Evolutionary conservation across 2,113 vertebrate genomes (phyloP).

Genomic region (Anolis carolinensis): DNA sequence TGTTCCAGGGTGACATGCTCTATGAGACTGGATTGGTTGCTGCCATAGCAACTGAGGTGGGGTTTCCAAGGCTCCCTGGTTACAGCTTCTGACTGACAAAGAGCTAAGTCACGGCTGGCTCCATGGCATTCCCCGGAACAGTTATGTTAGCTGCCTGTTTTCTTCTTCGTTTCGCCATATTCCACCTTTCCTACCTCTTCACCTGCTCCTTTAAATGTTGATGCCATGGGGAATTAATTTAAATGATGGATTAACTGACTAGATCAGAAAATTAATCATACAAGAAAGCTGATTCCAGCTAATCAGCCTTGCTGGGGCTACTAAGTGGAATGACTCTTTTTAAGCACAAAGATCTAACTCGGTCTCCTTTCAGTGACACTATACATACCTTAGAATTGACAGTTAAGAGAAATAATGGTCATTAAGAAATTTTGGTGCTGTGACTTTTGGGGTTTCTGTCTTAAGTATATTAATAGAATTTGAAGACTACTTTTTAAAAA

Average conservation of each 20-base stretch:
- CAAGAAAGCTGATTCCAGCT: background rate
- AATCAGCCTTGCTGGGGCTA: background rate
- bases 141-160: background rate
- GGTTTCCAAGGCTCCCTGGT: constrained; percentile 27
- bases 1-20: constrained; percentile 36
- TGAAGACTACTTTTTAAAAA: background rate
- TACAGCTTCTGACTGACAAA: constrained; percentile 28
- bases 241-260: background rate
- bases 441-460: background rate
- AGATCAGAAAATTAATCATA: background rate
- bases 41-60: constrained; percentile 37
- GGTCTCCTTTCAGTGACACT: background rate
- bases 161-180: background rate
- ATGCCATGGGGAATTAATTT: background rate
- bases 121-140: constrained; percentile 10
- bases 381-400: background rate
- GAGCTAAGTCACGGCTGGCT: constrained; percentile 27
- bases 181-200: background rate
- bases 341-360: background rate
- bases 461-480: background rate
- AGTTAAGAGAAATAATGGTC: background rate
- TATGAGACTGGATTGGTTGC: constrained; percentile 34
- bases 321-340: background rate
- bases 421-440: background rate
- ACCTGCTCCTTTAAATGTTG: background rate